Percentiles rank a stretch among this genome's conserved stretches.
phyloP scores from a whole-genome alignment of 2,113 vertebrate species.

The Galeopterus variegatus region DNA sequence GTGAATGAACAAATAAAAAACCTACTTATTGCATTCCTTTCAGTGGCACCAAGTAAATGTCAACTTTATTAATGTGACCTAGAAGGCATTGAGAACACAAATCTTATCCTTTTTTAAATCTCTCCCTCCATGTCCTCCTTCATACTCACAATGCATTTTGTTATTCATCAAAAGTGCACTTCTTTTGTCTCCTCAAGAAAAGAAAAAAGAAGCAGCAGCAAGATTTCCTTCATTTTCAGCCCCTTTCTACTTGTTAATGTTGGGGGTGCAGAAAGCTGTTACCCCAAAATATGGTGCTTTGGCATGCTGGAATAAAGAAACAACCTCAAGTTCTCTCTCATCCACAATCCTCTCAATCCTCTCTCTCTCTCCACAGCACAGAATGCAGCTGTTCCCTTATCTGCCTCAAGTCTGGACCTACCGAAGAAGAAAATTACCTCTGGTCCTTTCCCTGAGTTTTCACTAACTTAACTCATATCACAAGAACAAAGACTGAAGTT shows the following conservation, averaged over 20 bases:
- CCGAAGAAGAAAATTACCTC: no score
- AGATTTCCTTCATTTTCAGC: not conserved
- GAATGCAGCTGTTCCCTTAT: no score
- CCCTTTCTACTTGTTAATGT: no score
- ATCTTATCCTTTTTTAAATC: not conserved
- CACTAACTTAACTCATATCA: no score
- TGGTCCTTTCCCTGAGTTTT: no score
- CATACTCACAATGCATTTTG: accelerated
- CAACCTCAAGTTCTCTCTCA: not conserved
- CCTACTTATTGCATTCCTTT: not conserved
- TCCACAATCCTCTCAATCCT: no score
- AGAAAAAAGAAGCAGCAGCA: not conserved
- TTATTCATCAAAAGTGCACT: not conserved
- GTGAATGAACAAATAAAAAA: not conserved
- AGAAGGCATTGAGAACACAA: not conserved
- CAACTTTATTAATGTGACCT: not conserved
- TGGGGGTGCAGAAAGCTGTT: no score
- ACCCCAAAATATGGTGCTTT: no score
- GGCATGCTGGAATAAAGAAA: not conserved
- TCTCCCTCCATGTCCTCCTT: not conserved
- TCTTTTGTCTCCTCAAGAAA: not conserved
- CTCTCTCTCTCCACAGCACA: no score
- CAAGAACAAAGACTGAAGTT: no score
- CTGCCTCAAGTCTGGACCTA: no score
- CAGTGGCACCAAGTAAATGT: not conserved